Conservation (phyloP, 2,888 invertebrate genomes). For the Synergus gifuensis region DNA sequence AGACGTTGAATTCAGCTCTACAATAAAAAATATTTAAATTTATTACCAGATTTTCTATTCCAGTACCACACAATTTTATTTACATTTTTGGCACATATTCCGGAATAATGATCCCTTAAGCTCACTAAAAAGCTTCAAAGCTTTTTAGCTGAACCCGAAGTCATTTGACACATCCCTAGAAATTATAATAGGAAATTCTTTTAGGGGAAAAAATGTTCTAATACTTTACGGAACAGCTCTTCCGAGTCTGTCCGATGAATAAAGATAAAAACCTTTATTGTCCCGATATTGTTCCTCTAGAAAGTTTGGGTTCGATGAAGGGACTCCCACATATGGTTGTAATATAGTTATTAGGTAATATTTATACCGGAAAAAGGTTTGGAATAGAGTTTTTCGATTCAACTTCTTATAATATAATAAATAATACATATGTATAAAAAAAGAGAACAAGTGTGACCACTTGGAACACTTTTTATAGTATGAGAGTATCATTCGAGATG, state of each 20-base stretch:
- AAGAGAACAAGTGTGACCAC: background rate
- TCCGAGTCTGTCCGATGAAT: conserved; percentile 1
- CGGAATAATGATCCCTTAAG: background rate
- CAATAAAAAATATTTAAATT: conserved; percentile 55
- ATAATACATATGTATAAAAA: no score
- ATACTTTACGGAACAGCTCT: conserved; percentile 4
- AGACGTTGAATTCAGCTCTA: conserved; percentile 88
- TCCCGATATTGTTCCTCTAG: conserved; percentile 23
- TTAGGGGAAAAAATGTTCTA: no score
- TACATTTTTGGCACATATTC: background rate
- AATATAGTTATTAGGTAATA: background rate
- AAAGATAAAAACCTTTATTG: conserved; percentile 31
- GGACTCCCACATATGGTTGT: background rate
- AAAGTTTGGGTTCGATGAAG: conserved; percentile 4
- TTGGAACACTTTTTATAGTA: background rate
- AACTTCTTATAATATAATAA: no score
- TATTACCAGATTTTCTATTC: background rate
- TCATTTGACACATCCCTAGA: no score
- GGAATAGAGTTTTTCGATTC: no score
- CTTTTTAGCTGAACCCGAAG: no score
- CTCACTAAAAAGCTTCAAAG: background rate
- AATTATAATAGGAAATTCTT: no score
- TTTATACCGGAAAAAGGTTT: background rate
- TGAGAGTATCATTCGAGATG: background rate
- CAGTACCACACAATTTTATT: background rate